A percentile compares a stretch with the other conserved stretches of the same genome.
Conservation (phyloP, 2,113 vertebrate species). For the Thunnus maccoyii region DNA sequence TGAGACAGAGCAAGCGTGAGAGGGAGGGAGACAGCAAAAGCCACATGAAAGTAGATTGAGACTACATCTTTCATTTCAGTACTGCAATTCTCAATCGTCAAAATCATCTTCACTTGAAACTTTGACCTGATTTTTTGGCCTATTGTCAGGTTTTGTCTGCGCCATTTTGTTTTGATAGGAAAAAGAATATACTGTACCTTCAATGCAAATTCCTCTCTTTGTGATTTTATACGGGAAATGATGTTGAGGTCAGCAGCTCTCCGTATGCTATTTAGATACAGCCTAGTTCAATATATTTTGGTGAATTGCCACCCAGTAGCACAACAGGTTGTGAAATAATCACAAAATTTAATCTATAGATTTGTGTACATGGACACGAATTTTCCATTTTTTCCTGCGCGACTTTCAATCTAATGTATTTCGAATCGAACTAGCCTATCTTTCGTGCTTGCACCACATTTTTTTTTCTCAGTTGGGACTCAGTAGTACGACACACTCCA, state of each 20-base stretch:
- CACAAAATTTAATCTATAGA: no score
- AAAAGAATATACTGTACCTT: constrained; percentile 79
- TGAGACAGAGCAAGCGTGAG: constrained; percentile 61
- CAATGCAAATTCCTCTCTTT: constrained; percentile 91
- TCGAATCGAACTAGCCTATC: no score
- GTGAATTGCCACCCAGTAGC: constrained; percentile 2
- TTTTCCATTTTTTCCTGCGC: no score
- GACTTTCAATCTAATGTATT: no score
- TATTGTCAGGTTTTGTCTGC: constrained; percentile 59
- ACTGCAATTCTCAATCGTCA: constrained; percentile 60
- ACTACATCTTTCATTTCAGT: constrained; percentile 71
- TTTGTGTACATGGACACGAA: no score
- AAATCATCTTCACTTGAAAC: constrained; percentile 70
- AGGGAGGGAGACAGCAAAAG: constrained; percentile 64
- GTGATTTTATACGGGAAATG: constrained; percentile 87
- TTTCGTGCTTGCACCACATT: no score
- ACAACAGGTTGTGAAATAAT: no score
- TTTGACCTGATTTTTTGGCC: constrained; percentile 66
- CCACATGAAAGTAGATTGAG: constrained; percentile 77
- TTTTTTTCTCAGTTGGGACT: no score
- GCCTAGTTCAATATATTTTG: constrained; percentile 21
- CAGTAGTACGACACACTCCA: no score
- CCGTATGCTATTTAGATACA: constrained; percentile 56
- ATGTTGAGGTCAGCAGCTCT: constrained; percentile 40
- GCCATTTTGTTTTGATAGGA: constrained; percentile 46